Conservation (phyloP, 2,797 vertebrate genomes). For the Sciurus vulgaris region DNA sequence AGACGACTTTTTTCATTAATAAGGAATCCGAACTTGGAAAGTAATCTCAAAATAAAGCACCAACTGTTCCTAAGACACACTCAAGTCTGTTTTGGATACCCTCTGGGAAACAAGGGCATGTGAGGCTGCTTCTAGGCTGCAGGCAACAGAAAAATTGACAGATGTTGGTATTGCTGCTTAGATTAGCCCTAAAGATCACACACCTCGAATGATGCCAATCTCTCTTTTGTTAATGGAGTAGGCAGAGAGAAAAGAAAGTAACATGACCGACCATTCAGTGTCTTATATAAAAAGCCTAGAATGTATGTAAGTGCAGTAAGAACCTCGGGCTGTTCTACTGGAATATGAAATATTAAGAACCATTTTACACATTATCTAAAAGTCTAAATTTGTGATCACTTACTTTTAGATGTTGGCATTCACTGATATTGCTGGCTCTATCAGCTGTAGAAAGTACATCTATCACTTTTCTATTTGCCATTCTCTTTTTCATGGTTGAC, state of each 20-base stretch:
- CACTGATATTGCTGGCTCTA: not conserved
- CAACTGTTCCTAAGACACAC: conserved; percentile 36
- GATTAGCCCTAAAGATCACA: not conserved
- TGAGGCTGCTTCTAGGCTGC: not conserved
- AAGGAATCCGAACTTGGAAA: conserved; percentile 57
- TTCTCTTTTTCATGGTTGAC: not conserved
- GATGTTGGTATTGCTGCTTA: conserved; percentile 22
- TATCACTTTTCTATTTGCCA: not conserved
- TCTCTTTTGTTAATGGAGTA: not conserved
- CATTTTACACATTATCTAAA: not conserved
- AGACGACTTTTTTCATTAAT: conserved; percentile 1
- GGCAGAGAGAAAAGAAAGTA: not conserved
- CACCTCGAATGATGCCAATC: not conserved
- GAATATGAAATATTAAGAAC: not conserved
- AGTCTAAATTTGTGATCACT: not conserved
- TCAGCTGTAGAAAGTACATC: not conserved
- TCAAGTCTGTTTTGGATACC: not conserved
- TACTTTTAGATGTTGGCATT: not conserved
- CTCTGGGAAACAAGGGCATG: not conserved
- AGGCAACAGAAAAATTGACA: conserved; percentile 1
- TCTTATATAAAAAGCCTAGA: not conserved
- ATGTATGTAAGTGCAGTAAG: not conserved
- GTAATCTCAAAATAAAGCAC: conserved; percentile 55
- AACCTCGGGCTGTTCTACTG: not conserved
- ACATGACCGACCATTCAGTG: not conserved